phyloP scores from a whole-genome alignment of 2,888 invertebrate genomes.

The Chrysina gloriosa region DNA sequence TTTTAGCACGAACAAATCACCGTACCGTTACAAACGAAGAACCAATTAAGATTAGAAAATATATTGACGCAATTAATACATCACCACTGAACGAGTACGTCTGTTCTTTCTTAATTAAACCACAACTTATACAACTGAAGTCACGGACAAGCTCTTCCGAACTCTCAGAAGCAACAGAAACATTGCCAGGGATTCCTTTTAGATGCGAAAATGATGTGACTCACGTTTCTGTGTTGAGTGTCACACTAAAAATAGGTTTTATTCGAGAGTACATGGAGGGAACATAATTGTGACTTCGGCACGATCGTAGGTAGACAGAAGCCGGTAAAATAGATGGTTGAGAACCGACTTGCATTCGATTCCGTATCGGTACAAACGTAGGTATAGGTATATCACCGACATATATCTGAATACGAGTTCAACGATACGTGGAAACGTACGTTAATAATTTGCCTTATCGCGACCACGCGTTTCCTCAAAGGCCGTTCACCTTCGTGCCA shows the following conservation, averaged over 20 bases:
- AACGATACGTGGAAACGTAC: neutral
- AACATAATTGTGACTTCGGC: conserved; percentile 6
- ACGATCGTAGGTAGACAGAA: conserved; percentile 12
- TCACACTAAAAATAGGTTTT: conserved; percentile 34
- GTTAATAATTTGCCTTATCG: conserved; percentile 7
- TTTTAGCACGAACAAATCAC: too few species aligned
- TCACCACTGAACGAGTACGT: too few species aligned
- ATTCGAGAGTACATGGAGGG: conserved; percentile 5
- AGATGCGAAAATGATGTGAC: conserved; percentile 24
- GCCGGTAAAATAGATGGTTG: conserved; percentile 25
- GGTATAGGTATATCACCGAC: neutral
- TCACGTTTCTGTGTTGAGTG: conserved; percentile 27
- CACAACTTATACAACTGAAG: neutral
- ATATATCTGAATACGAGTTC: neutral
- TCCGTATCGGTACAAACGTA: conserved; percentile 21
- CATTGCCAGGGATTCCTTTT: conserved; percentile 18
- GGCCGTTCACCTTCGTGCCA: conserved; percentile 33
- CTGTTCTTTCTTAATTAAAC: too few species aligned
- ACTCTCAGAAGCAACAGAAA: neutral
- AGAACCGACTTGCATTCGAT: neutral
- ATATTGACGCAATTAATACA: too few species aligned
- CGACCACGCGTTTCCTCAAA: neutral
- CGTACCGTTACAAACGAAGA: too few species aligned
- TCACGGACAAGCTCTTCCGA: neutral
- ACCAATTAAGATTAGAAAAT: too few species aligned